Base-by-base conservation (phyloP, 2,797 vertebrate species). In the Cyprinodon diabolis region DNA sequence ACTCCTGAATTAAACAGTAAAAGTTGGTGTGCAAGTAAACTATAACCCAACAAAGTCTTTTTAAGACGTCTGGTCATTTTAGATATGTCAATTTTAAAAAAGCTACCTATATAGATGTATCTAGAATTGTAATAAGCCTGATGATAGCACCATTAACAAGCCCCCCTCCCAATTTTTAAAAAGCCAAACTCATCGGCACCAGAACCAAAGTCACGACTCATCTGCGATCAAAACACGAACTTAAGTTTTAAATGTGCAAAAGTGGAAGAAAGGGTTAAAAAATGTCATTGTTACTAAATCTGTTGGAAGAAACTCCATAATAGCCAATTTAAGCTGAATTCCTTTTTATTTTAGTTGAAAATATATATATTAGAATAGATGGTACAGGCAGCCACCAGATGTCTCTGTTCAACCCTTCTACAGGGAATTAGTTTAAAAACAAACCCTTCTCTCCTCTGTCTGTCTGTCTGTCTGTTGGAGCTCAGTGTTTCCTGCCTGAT, bases 381-480 rank as follows among this genome's bases (percentile, higher is more conserved):
- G 15, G 45, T 4, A 56, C 30, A 69, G 68, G 68, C 79, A 72
- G 76, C 90, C 89, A 92, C 84, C 86, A 90, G 87, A 78, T 89
- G 89, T 87, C 87, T 84, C 82, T 80, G 76, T 89, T 90, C 37
- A 63, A 79, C 76, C 78, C 4, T 45, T 30, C 65, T 21, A 17
- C 65, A 71, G 57, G 68, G 69, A 72, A 49, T 37, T 49, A 74
- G n/a, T 49, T 19, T 21, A 70, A 47, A 84, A 23, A 15, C 23
- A 47, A 67, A 56, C 10, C 47, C 35, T n/a, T 15, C 37, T 63
- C 37, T 43, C 43, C 12, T 11, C 0, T 5, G 30, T 30, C 30
- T 43, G n/a, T 14, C 30, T 8, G 4, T 63, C 63, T 65, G 10
- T 25, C 43, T 74, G 66, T 69, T 25, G n/a, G 40, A 47, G 30